phyloP scores from a whole-genome alignment of 2,797 vertebrate species.

The Cyprinodon diabolis region DNA sequence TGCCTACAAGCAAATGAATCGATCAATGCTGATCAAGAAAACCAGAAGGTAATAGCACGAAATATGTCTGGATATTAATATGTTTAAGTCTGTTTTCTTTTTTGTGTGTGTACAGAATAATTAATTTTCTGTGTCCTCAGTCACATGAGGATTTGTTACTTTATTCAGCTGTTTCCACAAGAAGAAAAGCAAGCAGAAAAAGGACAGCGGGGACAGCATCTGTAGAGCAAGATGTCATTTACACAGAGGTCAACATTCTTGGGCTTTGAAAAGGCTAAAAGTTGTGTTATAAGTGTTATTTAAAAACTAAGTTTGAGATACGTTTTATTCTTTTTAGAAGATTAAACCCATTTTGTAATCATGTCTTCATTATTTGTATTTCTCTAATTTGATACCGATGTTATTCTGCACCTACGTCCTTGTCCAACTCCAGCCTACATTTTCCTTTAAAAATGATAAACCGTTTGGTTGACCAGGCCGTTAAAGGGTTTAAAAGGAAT shows the following conservation, averaged over 20 bases:
- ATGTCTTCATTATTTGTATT: neutral
- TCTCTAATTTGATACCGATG: neutral
- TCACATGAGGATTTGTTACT: slow-evolving; percentile 20
- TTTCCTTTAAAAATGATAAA: no score
- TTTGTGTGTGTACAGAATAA: neutral
- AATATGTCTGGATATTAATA: fast-evolving
- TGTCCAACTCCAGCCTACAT: neutral
- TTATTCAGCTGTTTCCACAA: slow-evolving; percentile 36
- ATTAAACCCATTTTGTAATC: neutral
- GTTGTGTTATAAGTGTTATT: neutral
- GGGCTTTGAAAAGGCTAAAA: fast-evolving
- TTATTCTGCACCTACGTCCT: neutral
- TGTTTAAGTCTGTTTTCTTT: neutral
- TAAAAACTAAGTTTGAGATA: neutral
- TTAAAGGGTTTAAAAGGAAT: neutral
- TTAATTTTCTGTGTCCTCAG: slow-evolving; percentile 16
- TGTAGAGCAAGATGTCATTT: slow-evolving; percentile 31
- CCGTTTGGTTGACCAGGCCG: no score
- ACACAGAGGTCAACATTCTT: slow-evolving; percentile 18
- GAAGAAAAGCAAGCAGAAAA: neutral
- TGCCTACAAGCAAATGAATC: neutral
- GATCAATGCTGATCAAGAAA: neutral
- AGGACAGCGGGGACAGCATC: fast-evolving
- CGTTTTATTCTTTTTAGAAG: neutral
- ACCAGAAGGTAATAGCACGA: slow-evolving; percentile 14